phyloP scores from a whole-genome alignment of 2,113 vertebrate species.

The Panurus biarmicus region DNA sequence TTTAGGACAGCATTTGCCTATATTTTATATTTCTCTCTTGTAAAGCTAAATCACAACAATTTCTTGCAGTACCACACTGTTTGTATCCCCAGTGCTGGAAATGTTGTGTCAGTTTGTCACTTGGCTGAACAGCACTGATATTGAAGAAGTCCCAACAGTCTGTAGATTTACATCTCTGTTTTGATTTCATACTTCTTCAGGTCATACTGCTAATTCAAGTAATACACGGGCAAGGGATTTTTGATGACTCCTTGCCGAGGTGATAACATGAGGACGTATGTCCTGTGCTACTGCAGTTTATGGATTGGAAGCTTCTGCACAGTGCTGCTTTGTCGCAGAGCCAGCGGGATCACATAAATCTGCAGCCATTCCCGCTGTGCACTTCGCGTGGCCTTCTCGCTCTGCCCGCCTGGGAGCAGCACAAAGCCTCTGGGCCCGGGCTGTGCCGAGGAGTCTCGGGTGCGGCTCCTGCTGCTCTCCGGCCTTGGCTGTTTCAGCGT shows the following conservation, averaged over 20 bases:
- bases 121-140: background rate
- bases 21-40: background rate
- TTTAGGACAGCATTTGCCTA: background rate
- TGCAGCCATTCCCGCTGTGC: background rate
- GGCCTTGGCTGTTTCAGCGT: background rate
- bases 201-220: background rate
- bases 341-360: background rate
- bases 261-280: background rate
- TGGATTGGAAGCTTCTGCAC: background rate
- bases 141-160: background rate
- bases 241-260: background rate
- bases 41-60: background rate
- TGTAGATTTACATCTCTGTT: background rate
- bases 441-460: background rate
- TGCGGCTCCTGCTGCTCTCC: background rate
- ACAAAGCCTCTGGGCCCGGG: fast-evolving
- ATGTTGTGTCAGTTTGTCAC: background rate
- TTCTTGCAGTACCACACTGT: background rate
- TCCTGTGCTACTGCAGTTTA: background rate
- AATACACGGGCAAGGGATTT: background rate
- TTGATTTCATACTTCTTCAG: background rate
- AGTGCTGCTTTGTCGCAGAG: background rate
- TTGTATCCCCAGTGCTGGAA: background rate
- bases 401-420: background rate
- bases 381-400: background rate